Conservation (phyloP, 1,140 invertebrate species). For the Drosophila sp. region DNA sequence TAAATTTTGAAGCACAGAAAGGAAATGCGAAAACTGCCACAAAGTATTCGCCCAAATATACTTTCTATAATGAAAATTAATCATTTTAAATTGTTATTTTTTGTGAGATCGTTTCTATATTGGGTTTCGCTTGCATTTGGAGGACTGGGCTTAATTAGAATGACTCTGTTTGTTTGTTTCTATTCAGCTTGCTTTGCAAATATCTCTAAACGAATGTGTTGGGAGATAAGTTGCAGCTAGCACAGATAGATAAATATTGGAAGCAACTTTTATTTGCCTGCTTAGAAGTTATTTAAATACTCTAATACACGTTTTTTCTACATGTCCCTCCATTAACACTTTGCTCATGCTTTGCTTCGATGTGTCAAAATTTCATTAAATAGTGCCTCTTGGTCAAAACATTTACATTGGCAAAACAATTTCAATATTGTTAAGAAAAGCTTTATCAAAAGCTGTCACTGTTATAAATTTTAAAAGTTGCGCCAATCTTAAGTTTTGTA, state of each 20-base stretch:
- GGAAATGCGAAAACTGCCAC: no score
- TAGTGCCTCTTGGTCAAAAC: constrained; percentile 19
- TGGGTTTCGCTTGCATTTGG: constrained; percentile 24
- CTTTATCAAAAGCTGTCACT: background rate
- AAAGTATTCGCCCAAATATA: no score
- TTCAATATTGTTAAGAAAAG: constrained; percentile 1
- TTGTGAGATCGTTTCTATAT: background rate
- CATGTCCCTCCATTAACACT: constrained; percentile 45
- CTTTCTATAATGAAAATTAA: background rate
- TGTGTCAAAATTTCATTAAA: constrained; percentile 51
- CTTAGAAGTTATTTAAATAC: constrained; percentile 44
- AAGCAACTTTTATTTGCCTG: constrained; percentile 47
- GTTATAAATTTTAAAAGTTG: background rate
- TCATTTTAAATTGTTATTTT: background rate
- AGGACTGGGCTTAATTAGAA: constrained; percentile 46
- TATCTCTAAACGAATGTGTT: constrained; percentile 21
- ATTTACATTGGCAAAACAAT: constrained; percentile 20
- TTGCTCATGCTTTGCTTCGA: constrained; percentile 15
- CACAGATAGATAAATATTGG: constrained; percentile 33
- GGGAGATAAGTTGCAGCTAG: constrained; percentile 16
- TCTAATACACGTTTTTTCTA: constrained; percentile 35
- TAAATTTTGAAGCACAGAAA: no score
- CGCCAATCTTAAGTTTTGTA: background rate
- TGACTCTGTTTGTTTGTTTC: constrained; percentile 18
- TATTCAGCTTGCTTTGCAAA: constrained; percentile 14